Evolutionary conservation across 23 tunicate species (phyloP).

Genomic region (Halocynthia aurantium): DNA sequence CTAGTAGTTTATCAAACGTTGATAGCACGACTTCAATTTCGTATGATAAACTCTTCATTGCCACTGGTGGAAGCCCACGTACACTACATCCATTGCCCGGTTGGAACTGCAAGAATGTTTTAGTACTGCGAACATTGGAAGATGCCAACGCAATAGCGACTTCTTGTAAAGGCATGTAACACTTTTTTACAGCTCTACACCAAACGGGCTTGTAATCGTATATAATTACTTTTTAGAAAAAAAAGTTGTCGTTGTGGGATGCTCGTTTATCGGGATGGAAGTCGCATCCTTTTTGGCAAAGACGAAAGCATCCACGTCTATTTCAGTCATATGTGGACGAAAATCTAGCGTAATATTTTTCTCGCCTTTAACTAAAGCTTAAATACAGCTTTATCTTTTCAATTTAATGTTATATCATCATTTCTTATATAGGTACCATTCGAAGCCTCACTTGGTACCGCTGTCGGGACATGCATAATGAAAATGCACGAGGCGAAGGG

Average conservation of each 20-base stretch:
- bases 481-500: constrained; percentile 69
- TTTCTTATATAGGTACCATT: constrained; percentile 49
- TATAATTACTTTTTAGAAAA: constrained; percentile 27
- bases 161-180: constrained; percentile 36
- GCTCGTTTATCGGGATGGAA: constrained; percentile 89
- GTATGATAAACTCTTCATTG: constrained; percentile 42
- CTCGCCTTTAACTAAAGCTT: background rate
- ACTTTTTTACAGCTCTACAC: background rate
- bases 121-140: constrained; percentile 51
- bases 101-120: constrained; percentile 44
- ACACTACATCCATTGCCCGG: constrained; percentile 56
- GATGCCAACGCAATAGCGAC: constrained; percentile 54
- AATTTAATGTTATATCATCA: no score
- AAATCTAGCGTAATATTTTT: constrained; percentile 34
- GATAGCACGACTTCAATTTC: background rate
- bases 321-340: constrained; percentile 66
- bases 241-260: constrained; percentile 62
- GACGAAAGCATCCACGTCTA: constrained; percentile 31
- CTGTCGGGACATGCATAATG: constrained; percentile 44
- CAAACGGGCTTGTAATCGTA: background rate
- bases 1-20: background rate
- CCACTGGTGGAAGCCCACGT: constrained; percentile 79
- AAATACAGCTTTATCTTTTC: background rate
- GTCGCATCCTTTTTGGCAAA: constrained; percentile 53
- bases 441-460: constrained; percentile 43